Percentiles rank a stretch among this genome's conserved stretches.
Evolutionary conservation across 1,140 invertebrate species (phyloP).

Genomic region (Cotesia chilonis): DNA sequence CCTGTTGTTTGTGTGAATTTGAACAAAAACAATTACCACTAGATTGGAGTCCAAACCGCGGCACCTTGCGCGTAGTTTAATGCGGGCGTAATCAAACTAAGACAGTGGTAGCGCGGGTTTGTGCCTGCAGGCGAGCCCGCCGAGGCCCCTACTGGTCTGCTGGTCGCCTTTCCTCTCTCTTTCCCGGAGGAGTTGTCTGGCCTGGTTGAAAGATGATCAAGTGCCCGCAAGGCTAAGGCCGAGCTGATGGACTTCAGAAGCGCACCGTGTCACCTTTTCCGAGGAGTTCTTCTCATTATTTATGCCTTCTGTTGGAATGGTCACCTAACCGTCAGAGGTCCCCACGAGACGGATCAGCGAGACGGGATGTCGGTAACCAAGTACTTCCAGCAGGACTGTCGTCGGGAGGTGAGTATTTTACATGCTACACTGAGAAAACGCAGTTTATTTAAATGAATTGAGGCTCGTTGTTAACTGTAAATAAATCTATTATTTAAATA

Average conservation of each 20-base stretch:
- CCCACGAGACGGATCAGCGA: constrained; percentile 1
- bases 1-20: too few relatives aligned
- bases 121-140: constrained; percentile 47
- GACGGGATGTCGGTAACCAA: constrained; percentile 18
- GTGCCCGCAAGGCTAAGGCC: too few relatives aligned
- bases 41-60: neutral
- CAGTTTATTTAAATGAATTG: too few relatives aligned
- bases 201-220: too few relatives aligned
- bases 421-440: too few relatives aligned
- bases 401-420: too few relatives aligned
- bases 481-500: too few relatives aligned
- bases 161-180: constrained; percentile 37
- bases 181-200: too few relatives aligned
- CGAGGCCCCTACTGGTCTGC: constrained; percentile 9
- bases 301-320: neutral
- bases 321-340: constrained; percentile 16
- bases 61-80: constrained; percentile 44
- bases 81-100: constrained; percentile 55
- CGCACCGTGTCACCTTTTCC: neutral
- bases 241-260: neutral
- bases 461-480: too few relatives aligned
- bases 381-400: neutral
- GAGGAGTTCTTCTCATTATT: neutral
- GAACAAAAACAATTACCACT: neutral
- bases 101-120: constrained; percentile 49